Base-by-base conservation (phyloP, 2,797 vertebrate genomes). In the Pteronotus mesoamericanus region DNA sequence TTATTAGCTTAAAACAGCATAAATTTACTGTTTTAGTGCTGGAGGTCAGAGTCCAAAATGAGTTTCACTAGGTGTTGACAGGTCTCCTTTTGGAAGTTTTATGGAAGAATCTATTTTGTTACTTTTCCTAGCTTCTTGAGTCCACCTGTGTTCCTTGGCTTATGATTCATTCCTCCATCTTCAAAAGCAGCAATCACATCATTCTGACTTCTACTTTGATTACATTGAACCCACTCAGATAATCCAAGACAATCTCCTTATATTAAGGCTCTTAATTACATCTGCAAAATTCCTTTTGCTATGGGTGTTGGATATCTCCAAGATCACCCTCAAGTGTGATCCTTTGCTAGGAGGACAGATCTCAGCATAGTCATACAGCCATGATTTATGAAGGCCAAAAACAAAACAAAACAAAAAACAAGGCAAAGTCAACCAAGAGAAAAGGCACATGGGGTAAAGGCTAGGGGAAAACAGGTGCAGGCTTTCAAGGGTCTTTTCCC, bases 241-340 rank as follows among this genome's bases (percentile, higher is more conserved):
- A 39, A 79, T 44, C n/a, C 19, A 46, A 39, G 9, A 46, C 34
- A 78, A 57, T 55, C 18, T 77, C 9, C 18, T 18, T 14, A 89
- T 42, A 29, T 91, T 26, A 86, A 95, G 37, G 26, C 9, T 87
- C 51, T 92, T 74, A 71, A 46, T 42, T 39, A 79, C 9, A 75
- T 24, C 34, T 88, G 8, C 18, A 66, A 83, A 95, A 86, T 72
- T 9, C 12, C 22, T 61, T 91, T 83, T 74, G 37, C 34, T 34
- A 5, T 75, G 24, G 84, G 44, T 53, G 5, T 44, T 61, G 24
- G 32, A 22, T 5, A 34, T 69, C 44, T n/a, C 61, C 32, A 71
- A 12, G 37, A 26, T 24, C 26, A 92, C 19, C 66, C 39, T 24
- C 19, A 37, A 10, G 24, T 83, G 59, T 66, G 83, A 53, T 61